phyloP scores from a whole-genome alignment of 2,113 vertebrate species.

The Sorex fumeus region DNA sequence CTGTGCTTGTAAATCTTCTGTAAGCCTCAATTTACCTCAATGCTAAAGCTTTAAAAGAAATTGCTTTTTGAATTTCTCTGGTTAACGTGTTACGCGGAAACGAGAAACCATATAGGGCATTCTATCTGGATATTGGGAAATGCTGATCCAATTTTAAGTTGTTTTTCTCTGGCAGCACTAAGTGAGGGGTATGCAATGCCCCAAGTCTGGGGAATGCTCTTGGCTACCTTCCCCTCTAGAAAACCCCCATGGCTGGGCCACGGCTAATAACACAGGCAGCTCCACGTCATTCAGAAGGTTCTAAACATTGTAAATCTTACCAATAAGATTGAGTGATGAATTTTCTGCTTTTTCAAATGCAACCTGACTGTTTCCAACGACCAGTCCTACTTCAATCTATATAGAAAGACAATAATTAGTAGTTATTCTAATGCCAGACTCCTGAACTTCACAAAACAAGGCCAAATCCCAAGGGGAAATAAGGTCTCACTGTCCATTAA shows the following conservation, averaged over 20 bases:
- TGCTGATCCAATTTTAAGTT: background rate
- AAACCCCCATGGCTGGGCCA: constrained; percentile 1
- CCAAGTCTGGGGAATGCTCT: background rate
- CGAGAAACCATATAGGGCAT: background rate
- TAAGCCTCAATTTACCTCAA: constrained; percentile 50
- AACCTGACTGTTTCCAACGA: constrained; percentile 97
- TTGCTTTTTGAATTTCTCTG: constrained; percentile 2
- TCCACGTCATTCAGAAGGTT: constrained; percentile 40
- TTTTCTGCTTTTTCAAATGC: constrained; percentile 97
- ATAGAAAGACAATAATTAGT: constrained; percentile 72
- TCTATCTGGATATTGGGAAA: background rate
- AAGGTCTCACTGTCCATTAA: background rate
- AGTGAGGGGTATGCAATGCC: background rate
- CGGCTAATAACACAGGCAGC: background rate
- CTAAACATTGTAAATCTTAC: constrained; percentile 89
- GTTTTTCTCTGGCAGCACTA: background rate
- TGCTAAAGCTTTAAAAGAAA: constrained; percentile 33
- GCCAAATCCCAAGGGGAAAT: background rate
- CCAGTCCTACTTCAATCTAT: constrained; percentile 95
- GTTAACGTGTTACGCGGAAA: constrained; percentile 27
- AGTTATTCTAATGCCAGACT: constrained; percentile 2
- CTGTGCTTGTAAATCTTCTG: constrained; percentile 11
- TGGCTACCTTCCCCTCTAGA: background rate
- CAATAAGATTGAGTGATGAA: constrained; percentile 94
- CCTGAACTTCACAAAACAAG: constrained; percentile 3